Evolutionary conservation across 2,888 invertebrate genomes (phyloP).

Genomic region (Hipparchia sbordonii): DNA sequence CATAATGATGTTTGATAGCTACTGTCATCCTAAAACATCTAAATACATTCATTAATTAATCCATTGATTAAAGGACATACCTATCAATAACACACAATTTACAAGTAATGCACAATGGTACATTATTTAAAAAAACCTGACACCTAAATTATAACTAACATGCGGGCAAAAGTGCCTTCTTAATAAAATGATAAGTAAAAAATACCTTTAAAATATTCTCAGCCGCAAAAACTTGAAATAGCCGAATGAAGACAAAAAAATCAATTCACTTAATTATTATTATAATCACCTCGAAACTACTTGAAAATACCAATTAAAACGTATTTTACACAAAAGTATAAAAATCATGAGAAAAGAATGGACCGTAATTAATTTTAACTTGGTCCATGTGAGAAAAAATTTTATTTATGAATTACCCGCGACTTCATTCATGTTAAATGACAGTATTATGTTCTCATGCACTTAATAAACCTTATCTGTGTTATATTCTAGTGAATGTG

Average conservation of each 20-base stretch:
- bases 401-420: neutral
- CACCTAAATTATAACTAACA: too few species aligned
- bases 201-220: slow-evolving; percentile 3
- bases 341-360: slow-evolving; percentile 20
- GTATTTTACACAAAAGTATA: slow-evolving; percentile 8
- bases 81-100: too few species aligned
- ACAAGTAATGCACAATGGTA: too few species aligned
- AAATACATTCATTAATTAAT: too few species aligned
- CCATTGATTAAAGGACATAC: too few species aligned
- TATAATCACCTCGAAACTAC: slow-evolving; percentile 15
- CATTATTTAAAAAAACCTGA: too few species aligned
- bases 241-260: slow-evolving; percentile 9
- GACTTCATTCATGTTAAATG: neutral
- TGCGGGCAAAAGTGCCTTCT: neutral
- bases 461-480: too few species aligned
- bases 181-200: neutral
- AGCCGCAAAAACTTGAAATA: slow-evolving; percentile 6
- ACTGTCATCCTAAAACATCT: too few species aligned
- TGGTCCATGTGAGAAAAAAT: slow-evolving; percentile 18
- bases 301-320: slow-evolving; percentile 2
- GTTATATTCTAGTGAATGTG: too few species aligned
- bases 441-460: neutral
- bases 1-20: too few species aligned
- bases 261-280: slow-evolving; percentile 11
- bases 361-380: slow-evolving; percentile 6